Base-by-base conservation (phyloP, 2,113 vertebrate genomes). In the Pycnonotus jocosus region DNA sequence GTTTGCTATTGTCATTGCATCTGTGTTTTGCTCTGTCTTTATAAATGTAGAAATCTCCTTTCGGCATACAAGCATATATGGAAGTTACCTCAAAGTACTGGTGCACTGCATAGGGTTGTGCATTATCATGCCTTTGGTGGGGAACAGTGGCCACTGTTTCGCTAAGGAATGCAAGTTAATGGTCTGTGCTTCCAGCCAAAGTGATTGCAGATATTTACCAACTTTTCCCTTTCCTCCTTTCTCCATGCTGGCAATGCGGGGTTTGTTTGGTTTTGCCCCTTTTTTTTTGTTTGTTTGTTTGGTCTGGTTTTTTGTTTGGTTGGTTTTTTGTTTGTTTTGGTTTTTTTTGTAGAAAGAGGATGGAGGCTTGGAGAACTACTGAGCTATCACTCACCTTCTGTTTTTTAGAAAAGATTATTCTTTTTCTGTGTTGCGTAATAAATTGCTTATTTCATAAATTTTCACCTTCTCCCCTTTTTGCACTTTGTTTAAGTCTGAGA, bases 401-500 rank as follows among this genome's bases (percentile, higher is more conserved):
- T 81, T 82, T n/a, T 45, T 66, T 10, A 18, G 12, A 28, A 42
- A 23, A 70, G 5, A 13, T 57, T 61, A 11, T 72, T 40, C 2
- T 70, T 66, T 54, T 72, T 40, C 12, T 42, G 3, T 65, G 30
- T 50, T 70, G 21, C 5, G 1, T 76, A 57, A 44, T 30, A 22
- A 33, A 17, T 51, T 48, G 8, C 37, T 69, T 37, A 37, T 90
- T n/a, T 74, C 8, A 35, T 38, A 25, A n/a, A 50, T 33, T 54
- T 80, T 78, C 28, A 48, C 33, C 22, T 78, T 54, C 2, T 53
- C 28, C 10, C 12, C 2, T 2, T 77, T 80, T 69, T 88, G 23
- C 62, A 9, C 15, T 1, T 0, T 1, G 1, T 47, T 37, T 24
- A 50, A 35, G 23, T 58, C 23, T 4, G 12, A 71, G 21, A 88